These are phyloP conservation scores for Ochotona princeps DNA, from an alignment of 2,113 vertebrate species.

Conservation along the genomic window DNA sequence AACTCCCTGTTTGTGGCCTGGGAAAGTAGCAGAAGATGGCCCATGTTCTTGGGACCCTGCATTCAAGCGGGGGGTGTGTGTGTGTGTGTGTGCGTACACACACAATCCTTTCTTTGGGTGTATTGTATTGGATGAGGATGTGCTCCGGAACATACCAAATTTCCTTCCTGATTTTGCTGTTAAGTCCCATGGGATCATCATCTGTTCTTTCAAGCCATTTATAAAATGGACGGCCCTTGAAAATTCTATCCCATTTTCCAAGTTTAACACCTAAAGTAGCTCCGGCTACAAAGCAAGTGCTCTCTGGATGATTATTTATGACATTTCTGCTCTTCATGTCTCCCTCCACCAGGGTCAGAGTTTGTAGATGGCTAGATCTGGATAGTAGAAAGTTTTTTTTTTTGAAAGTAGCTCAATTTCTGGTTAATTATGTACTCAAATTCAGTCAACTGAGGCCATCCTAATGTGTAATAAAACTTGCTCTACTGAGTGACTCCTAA, in stretches of 20 bases:
- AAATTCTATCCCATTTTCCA: background rate
- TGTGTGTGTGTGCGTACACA: background rate
- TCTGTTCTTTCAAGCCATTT: background rate
- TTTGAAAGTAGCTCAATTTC: background rate
- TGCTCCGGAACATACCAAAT: constrained; percentile 1
- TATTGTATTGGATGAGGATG: background rate
- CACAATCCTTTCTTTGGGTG: background rate
- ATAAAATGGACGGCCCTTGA: background rate
- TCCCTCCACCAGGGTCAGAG: background rate
- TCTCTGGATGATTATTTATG: background rate
- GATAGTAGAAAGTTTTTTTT: too few relatives aligned
- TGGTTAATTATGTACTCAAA: constrained; percentile 13
- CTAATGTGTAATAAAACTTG: background rate
- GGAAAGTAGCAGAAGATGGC: background rate
- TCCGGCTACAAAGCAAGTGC: constrained; percentile 2
- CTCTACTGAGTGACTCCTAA: background rate
- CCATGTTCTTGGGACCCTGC: too few relatives aligned
- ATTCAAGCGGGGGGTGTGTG: background rate
- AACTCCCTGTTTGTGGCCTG: background rate
- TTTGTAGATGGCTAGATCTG: background rate
- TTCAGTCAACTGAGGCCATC: background rate
- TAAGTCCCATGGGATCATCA: background rate
- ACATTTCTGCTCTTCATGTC: background rate
- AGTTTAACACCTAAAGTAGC: background rate
- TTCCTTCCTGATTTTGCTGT: background rate